A percentile compares a stretch with the other conserved stretches of the same genome.
phyloP scores from a whole-genome alignment of 2,797 vertebrate genomes.

The Neoniphon sammara region DNA sequence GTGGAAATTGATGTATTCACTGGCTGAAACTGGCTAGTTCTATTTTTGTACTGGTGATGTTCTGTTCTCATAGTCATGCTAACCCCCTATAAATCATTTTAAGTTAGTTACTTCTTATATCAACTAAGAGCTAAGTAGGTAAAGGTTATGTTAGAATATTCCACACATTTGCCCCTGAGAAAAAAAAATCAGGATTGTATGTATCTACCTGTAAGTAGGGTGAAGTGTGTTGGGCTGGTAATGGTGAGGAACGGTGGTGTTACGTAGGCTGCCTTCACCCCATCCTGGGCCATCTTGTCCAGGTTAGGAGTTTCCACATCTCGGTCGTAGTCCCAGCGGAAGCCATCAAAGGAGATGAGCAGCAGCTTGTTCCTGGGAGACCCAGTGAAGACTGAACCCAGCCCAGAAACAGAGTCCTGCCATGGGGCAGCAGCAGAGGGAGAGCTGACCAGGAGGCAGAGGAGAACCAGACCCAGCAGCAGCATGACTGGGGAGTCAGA shows the following conservation, averaged over 20 bases:
- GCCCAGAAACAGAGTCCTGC: constrained; percentile 13
- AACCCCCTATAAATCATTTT: too few relatives aligned
- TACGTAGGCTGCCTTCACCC: constrained; percentile 87
- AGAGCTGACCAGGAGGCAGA: constrained; percentile 23
- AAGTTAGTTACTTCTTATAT: too few relatives aligned
- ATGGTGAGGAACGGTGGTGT: constrained; percentile 87
- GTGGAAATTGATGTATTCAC: too few relatives aligned
- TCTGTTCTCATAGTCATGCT: too few relatives aligned
- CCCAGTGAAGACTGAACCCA: background rate
- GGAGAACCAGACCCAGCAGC: constrained; percentile 15
- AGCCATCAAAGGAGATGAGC: constrained; percentile 90
- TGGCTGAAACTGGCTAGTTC: too few relatives aligned
- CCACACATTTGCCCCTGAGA: too few relatives aligned
- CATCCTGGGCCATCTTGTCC: constrained; percentile 82
- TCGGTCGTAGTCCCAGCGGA: constrained; percentile 91
- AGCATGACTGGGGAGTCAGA: constrained; percentile 24
- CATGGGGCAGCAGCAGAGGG: constrained; percentile 38
- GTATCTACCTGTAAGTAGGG: constrained; percentile 31
- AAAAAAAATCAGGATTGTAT: background rate
- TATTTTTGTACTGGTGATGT: too few relatives aligned
- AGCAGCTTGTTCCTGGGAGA: constrained; percentile 80
- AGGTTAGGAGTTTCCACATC: constrained; percentile 88
- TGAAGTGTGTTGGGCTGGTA: constrained; percentile 80
- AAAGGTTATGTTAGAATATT: too few relatives aligned
- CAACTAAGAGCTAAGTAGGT: too few relatives aligned